These are phyloP conservation scores for Platerodrilus igneus DNA, from an alignment of 2,888 invertebrate species.

Conservation along the genomic window DNA sequence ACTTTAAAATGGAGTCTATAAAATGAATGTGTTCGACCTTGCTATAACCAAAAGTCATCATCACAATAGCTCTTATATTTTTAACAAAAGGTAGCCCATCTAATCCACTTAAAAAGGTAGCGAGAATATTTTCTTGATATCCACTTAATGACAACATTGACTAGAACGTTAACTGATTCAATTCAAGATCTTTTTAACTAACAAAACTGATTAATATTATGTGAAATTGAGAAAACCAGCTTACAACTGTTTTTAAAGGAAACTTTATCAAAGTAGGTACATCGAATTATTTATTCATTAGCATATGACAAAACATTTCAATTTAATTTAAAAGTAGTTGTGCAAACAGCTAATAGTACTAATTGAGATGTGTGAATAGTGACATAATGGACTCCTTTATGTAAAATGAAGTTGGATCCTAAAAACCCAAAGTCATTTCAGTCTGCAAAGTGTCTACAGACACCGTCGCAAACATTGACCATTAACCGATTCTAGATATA, in stretches of 20 bases:
- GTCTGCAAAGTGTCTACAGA: constrained; percentile 43
- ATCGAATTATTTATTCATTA: too few species aligned
- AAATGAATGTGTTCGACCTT: constrained; percentile 26
- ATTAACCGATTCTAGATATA: constrained; percentile 45
- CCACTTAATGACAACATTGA: constrained; percentile 40
- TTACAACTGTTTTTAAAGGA: constrained; percentile 18
- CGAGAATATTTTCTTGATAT: constrained; percentile 38
- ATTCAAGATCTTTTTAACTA: constrained; percentile 12
- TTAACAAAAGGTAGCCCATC: constrained; percentile 37
- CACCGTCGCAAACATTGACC: constrained; percentile 36
- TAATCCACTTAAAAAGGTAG: constrained; percentile 48
- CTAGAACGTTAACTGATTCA: constrained; percentile 25
- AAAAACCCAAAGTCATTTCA: constrained; percentile 38
- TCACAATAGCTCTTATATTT: constrained; percentile 31
- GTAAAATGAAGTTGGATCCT: constrained; percentile 20
- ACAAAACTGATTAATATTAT: constrained; percentile 15
- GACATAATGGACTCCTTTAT: too few species aligned
- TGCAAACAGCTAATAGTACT: too few species aligned
- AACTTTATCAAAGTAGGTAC: too few species aligned
- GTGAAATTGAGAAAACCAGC: constrained; percentile 16
- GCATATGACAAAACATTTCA: too few species aligned
- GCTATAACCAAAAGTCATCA: constrained; percentile 27
- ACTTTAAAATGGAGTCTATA: constrained; percentile 31
- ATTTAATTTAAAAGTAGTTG: too few species aligned
- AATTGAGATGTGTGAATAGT: too few species aligned